These are phyloP conservation scores for Phocides pigmalion DNA, from an alignment of 1,140 invertebrate genomes.

Conservation along the genomic window DNA sequence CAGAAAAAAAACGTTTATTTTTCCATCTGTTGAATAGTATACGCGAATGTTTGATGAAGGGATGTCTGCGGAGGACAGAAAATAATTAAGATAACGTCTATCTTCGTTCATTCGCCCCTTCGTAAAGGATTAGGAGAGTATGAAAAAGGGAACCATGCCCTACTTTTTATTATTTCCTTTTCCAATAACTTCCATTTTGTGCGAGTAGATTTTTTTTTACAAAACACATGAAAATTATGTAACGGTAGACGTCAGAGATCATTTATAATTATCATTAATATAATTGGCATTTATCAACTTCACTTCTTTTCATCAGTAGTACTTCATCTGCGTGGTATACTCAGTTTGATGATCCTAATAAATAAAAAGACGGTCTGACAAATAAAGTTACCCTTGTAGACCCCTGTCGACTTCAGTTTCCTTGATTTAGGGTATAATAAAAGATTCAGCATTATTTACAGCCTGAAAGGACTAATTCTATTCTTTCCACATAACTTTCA, in stretches of 20 bases:
- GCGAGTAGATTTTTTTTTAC: too few relatives aligned
- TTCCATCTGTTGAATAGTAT: neutral
- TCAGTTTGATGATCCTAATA: too few relatives aligned
- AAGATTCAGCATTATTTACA: neutral
- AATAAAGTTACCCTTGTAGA: neutral
- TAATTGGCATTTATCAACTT: too few relatives aligned
- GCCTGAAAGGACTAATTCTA: neutral
- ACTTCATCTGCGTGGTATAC: too few relatives aligned
- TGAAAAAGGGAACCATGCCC: neutral
- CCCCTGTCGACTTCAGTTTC: neutral
- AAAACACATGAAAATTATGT: too few relatives aligned
- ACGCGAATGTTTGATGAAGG: neutral
- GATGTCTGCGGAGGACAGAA: neutral
- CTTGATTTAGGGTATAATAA: neutral
- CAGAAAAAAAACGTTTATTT: neutral
- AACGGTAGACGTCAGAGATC: too few relatives aligned
- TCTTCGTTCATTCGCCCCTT: slow-evolving; percentile 4
- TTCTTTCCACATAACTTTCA: neutral
- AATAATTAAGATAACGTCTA: slow-evolving; percentile 18
- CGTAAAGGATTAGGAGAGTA: slow-evolving; percentile 2
- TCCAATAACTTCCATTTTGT: neutral
- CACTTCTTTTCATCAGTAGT: too few relatives aligned
- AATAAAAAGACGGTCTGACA: too few relatives aligned
- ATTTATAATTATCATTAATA: too few relatives aligned
- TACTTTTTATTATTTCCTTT: neutral